Conservation (phyloP, 2,113 vertebrate genomes). For the Sisor rabdophorus region DNA sequence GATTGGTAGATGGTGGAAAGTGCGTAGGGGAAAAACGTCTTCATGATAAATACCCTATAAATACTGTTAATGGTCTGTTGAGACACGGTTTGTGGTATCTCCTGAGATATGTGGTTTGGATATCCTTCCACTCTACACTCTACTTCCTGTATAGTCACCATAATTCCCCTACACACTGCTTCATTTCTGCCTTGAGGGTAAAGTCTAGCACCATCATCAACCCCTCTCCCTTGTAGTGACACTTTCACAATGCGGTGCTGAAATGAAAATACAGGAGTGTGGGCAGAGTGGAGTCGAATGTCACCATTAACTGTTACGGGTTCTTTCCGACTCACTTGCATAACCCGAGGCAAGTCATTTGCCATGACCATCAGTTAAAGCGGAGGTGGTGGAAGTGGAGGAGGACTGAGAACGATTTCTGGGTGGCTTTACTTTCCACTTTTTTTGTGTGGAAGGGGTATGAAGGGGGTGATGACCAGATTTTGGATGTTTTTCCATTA, state of each 20-base stretch:
- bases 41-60: conserved; percentile 20
- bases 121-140: conserved; percentile 20
- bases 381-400: neutral
- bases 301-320: conserved; percentile 25
- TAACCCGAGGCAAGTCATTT: conserved; percentile 1
- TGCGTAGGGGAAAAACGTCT: conserved; percentile 32
- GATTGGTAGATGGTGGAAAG: conserved; percentile 46
- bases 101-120: conserved; percentile 47
- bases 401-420: conserved; percentile 21
- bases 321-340: conserved; percentile 1
- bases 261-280: conserved; percentile 31
- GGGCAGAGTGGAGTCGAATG: conserved; percentile 29
- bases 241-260: conserved; percentile 19
- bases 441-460: too few relatives aligned
- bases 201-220: conserved; percentile 34
- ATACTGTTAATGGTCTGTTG: conserved; percentile 16
- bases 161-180: conserved; percentile 43
- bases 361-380: neutral
- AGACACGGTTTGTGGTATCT: conserved; percentile 42
- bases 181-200: conserved; percentile 44
- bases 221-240: conserved; percentile 9
- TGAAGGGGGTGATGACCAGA: neutral
- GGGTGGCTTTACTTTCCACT: conserved; percentile 8
- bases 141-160: conserved; percentile 41
- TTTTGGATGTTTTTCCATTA: too few relatives aligned